Evolutionary conservation across 2,797 vertebrate species (phyloP), one percentile per base, ranked within the genome.

Genomic region (Eremophila alpestris): DNA sequence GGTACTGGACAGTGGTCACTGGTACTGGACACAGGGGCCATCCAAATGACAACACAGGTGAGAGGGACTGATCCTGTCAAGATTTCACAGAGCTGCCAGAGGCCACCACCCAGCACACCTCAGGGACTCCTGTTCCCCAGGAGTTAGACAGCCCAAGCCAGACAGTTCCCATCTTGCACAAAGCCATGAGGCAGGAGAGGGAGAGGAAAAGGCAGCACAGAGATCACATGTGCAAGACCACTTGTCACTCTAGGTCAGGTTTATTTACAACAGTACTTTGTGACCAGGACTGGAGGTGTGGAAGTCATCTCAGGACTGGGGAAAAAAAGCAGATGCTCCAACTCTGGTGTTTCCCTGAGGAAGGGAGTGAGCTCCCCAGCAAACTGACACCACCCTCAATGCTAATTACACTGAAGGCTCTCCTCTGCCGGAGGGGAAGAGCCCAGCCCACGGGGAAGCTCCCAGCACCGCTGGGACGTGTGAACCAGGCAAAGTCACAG

Each of bases 391-490:
- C 75, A 73, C 32, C 80, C 64, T 74, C 56, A 30, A 36, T 27
- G 65, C 84, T 85, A 71, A 93, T 48, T 67, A 69, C 74, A 52
- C 80, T 27, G n/a, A 46, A 63, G 71, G 40, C 32, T 6, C 88
- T 90, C 67, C 90, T 83, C 45, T 95, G 74, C 92, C 32, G 0
- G 7, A 80, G 76, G 59, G 62, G 26, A 81, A 65, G 43, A 76
- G 86, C 67, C 70, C 68, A 87, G 60, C 84, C 68, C 78, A 93
- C 14, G 16, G 83, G 38, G 83, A 82, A 88, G 95, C 83, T 87
- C 46, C 41, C 71, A 90, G 49, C 48, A 56, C 45, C 46, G 11
- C 59, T 7, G 40, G 76, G 83, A 83, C 1, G 0, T 78, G 64
- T 70, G 83, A 94, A 68, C 52, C 18, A 46, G 34, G 14, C 34